Percentiles rank a stretch among this genome's conserved stretches.
Conservation (phyloP, 1,140 invertebrate species). For the Danaus melanippus region DNA sequence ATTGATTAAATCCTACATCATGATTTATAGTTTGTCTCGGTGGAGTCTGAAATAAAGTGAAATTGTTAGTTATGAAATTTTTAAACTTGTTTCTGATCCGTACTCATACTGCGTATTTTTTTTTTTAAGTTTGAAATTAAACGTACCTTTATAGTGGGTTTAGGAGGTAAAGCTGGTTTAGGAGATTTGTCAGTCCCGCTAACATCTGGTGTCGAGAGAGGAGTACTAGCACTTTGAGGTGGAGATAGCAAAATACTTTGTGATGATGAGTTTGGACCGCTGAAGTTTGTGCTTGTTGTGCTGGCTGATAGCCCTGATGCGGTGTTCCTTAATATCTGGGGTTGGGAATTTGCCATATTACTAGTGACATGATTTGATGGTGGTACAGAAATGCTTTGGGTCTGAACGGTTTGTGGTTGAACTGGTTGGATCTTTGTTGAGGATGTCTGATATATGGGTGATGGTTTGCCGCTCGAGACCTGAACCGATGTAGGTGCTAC, state of each 20-base stretch:
- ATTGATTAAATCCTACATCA: slow-evolving; percentile 39
- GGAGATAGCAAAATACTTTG: slow-evolving; percentile 71
- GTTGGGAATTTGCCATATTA: slow-evolving; percentile 61
- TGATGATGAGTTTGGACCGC: slow-evolving; percentile 60
- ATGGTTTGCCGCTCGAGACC: slow-evolving; percentile 77
- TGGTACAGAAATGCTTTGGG: slow-evolving; percentile 55
- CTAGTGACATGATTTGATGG: slow-evolving; percentile 58
- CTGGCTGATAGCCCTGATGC: slow-evolving; percentile 59
- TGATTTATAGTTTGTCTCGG: slow-evolving; percentile 59
- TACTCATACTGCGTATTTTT: too few species aligned
- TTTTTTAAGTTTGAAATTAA: too few species aligned
- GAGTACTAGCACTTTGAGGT: slow-evolving; percentile 74
- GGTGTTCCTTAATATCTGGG: slow-evolving; percentile 66
- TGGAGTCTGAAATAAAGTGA: slow-evolving; percentile 50
- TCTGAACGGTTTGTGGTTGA: slow-evolving; percentile 80
- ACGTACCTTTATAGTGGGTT: slow-evolving; percentile 75
- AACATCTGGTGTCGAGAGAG: slow-evolving; percentile 72
- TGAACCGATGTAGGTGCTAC: slow-evolving; percentile 83
- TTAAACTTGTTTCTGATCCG: too few species aligned
- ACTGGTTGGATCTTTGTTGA: slow-evolving; percentile 86
- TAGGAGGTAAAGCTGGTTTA: slow-evolving; percentile 82
- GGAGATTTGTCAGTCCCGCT: slow-evolving; percentile 68
- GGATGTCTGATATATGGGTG: slow-evolving; percentile 84
- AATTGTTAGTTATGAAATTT: not conserved
- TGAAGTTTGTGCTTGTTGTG: slow-evolving; percentile 42